phyloP scores from a whole-genome alignment of 2,797 vertebrate genomes.

The Nannoperca obscura region DNA sequence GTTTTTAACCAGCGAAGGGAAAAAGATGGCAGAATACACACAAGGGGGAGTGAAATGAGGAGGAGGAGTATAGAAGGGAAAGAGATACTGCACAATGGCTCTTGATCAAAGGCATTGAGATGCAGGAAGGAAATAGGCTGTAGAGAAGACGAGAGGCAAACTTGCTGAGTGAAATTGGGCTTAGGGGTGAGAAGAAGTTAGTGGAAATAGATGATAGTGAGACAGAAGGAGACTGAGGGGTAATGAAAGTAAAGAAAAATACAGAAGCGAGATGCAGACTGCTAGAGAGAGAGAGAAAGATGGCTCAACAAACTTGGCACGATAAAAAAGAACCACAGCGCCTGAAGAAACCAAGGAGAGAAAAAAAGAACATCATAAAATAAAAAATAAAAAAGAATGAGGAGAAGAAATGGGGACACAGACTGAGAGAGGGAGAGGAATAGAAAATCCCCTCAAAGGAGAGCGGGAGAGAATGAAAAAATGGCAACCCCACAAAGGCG shows the following conservation, averaged over 20 bases:
- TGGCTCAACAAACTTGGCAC: constrained; percentile 70
- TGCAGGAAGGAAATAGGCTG: constrained; percentile 63
- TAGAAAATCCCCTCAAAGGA: constrained; percentile 72
- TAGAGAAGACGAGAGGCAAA: constrained; percentile 52
- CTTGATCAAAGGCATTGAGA: constrained; percentile 71
- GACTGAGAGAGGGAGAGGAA: constrained; percentile 56
- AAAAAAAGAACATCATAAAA: constrained; percentile 59
- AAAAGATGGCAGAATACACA: constrained; percentile 42
- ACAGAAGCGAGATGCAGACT: constrained; percentile 53
- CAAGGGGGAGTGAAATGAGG: constrained; percentile 46
- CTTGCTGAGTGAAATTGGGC: constrained; percentile 58
- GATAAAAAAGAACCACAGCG: constrained; percentile 68
- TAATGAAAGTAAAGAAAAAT: constrained; percentile 51
- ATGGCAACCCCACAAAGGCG: constrained; percentile 74
- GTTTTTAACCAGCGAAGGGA: constrained; percentile 63
- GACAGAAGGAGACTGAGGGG: constrained; percentile 41
- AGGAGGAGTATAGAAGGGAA: constrained; percentile 55
- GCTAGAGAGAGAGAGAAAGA: constrained; percentile 7
- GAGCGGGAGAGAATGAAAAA: constrained; percentile 60
- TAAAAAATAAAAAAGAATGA: constrained; percentile 46
- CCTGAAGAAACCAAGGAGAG: constrained; percentile 64
- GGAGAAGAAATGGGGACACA: constrained; percentile 51
- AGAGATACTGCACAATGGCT: constrained; percentile 63
- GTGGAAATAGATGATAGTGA: constrained; percentile 54
- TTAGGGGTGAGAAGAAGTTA: constrained; percentile 46